Percentiles rank a stretch among this genome's conserved stretches.
phyloP scores from a whole-genome alignment of 2,113 vertebrate species.

The Lophochroa leadbeateri region DNA sequence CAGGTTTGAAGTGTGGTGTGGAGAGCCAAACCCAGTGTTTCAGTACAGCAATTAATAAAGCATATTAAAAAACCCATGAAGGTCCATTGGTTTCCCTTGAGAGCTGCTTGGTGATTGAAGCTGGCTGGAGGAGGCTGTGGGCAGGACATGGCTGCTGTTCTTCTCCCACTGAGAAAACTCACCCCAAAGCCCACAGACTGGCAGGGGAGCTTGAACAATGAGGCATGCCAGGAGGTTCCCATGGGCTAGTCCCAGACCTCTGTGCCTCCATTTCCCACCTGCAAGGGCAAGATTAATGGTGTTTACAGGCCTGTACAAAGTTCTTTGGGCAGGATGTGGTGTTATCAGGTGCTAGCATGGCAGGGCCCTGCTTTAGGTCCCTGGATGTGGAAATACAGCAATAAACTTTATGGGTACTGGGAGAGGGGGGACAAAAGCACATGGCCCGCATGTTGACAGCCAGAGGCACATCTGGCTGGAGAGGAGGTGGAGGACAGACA shows the following conservation, averaged over 20 bases:
- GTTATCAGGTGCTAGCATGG: background rate
- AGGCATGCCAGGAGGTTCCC: background rate
- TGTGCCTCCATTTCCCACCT: background rate
- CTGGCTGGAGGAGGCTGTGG: background rate
- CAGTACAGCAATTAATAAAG: background rate
- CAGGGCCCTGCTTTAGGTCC: background rate
- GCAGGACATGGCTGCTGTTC: background rate
- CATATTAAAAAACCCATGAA: background rate
- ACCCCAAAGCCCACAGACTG: background rate
- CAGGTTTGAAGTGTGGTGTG: background rate
- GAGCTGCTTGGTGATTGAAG: background rate
- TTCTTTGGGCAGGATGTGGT: background rate
- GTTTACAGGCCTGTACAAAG: background rate
- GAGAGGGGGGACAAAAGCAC: background rate
- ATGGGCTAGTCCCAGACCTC: background rate
- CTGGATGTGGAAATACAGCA: background rate
- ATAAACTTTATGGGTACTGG: background rate
- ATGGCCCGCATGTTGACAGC: accelerated
- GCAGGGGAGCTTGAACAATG: background rate
- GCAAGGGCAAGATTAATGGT: background rate
- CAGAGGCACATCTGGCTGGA: background rate
- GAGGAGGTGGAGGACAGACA: background rate
- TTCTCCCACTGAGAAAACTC: background rate
- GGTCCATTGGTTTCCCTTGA: background rate
- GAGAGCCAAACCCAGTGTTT: background rate